phyloP scores from a whole-genome alignment of 2,113 vertebrate species.

The Acinonyx jubatus region DNA sequence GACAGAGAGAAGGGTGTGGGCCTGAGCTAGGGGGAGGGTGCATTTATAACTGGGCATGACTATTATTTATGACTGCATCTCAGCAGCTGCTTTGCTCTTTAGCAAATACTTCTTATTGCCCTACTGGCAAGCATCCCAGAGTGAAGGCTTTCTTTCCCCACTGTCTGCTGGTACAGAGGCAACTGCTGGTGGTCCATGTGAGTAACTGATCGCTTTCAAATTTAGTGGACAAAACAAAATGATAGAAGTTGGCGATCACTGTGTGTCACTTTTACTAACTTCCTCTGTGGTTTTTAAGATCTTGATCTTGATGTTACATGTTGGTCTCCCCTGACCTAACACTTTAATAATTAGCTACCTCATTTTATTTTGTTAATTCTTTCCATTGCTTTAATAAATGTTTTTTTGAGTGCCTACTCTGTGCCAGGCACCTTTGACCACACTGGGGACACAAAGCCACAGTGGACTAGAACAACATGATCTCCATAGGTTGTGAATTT shows the following conservation, averaged over 20 bases:
- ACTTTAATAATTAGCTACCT: neutral
- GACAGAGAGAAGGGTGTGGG: neutral
- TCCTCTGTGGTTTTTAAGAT: neutral
- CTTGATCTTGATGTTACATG: neutral
- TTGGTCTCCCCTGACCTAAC: neutral
- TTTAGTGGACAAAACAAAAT: neutral
- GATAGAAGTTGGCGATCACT: neutral
- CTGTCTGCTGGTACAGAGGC: neutral
- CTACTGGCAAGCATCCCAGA: neutral
- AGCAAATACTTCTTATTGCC: neutral
- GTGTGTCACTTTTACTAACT: neutral
- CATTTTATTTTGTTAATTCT: neutral
- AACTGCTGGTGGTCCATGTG: neutral
- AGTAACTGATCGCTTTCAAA: neutral
- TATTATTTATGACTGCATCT: neutral
- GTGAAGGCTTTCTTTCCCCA: neutral
- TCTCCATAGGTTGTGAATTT: neutral
- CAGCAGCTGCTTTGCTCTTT: constrained; percentile 5
- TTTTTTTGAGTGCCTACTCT: neutral
- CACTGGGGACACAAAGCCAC: neutral
- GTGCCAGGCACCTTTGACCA: neutral
- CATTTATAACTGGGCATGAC: neutral
- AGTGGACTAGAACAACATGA: neutral
- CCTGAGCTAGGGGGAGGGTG: neutral
- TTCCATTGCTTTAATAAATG: neutral